Evolutionary conservation across 2,797 vertebrate genomes (phyloP), one percentile per base, ranked within the genome.

Genomic region (Coluber constrictor): DNA sequence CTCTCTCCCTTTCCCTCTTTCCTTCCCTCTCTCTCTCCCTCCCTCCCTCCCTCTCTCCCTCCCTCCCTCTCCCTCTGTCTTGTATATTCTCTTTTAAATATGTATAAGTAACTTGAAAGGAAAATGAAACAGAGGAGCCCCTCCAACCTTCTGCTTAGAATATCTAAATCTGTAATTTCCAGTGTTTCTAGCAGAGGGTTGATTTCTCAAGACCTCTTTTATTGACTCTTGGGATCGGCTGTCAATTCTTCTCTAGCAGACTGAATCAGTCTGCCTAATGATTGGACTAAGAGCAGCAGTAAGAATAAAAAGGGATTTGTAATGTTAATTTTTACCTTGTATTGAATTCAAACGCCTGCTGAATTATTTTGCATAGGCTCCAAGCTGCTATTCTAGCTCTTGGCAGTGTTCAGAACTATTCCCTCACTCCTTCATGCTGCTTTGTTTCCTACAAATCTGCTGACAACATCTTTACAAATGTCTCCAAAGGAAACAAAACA

Each of bases 351-450:
- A 95, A 95, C 92, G 93, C 25, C 92, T 95, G 61, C 88, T 94
- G 93, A 97, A 96, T 95, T 94, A 87, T 94, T 97, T 97, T 96
- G 94, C 88, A 92, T 43, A 4, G 47, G 27, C 92, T 96, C 97
- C 66, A 92, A 96, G 96, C 93, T 94, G n/a, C 90, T 95, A 90
- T 92, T 93, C 92, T 94, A 57, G 37, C 91, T 96, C 92, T 96
- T 96, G 92, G 94, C 94, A 95, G 87, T 87, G 47, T 66, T 96
- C 59, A 93, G 91, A 97, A 94, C 43, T 66, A 47, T 92, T n/a
- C 29, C 27, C 57, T 96, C 88, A 91, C 60, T 95, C 86, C 91
- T 95, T 97, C 94, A 93, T 90, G 94, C 18, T 94, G 54, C 74
- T 96, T 95, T 92, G 89, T 92, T 94, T 96, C 91, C 83, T 95